Percentiles rank a stretch among this genome's conserved stretches.
phyloP scores from a whole-genome alignment of 2,113 vertebrate species.

The Siniperca chuatsi region DNA sequence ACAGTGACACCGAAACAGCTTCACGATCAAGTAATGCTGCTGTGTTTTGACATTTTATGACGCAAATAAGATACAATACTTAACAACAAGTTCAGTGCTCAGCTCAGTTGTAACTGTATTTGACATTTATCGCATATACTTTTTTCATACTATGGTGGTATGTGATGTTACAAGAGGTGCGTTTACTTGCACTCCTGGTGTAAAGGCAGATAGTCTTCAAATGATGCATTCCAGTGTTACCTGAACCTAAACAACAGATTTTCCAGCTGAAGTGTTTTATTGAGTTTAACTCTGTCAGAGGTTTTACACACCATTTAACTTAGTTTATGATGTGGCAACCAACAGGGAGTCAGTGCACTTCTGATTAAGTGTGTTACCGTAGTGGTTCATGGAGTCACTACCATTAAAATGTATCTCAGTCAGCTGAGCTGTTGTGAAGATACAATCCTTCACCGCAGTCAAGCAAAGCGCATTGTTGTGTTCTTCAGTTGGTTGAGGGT shows the following conservation, averaged over 20 bases:
- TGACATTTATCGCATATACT: neutral
- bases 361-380: constrained; percentile 38
- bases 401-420: neutral
- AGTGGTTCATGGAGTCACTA: neutral
- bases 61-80: neutral
- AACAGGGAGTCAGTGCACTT: neutral
- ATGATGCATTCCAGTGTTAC: constrained; percentile 19
- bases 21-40: neutral
- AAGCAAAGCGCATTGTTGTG: neutral
- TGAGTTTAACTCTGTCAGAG: constrained; percentile 16
- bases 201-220: neutral
- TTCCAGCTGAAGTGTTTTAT: constrained; percentile 38
- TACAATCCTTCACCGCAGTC: neutral
- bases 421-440: neutral
- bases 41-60: neutral
- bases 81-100: neutral
- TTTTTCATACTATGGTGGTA: neutral
- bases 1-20: constrained; percentile 22
- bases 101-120: neutral
- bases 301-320: constrained; percentile 52
- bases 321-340: constrained; percentile 14
- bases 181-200: neutral
- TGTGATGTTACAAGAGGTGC: neutral
- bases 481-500: constrained; percentile 6
- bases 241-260: constrained; percentile 15